Conservation (phyloP, 2,113 vertebrate genomes). For the Chlorodrepanis virens region DNA sequence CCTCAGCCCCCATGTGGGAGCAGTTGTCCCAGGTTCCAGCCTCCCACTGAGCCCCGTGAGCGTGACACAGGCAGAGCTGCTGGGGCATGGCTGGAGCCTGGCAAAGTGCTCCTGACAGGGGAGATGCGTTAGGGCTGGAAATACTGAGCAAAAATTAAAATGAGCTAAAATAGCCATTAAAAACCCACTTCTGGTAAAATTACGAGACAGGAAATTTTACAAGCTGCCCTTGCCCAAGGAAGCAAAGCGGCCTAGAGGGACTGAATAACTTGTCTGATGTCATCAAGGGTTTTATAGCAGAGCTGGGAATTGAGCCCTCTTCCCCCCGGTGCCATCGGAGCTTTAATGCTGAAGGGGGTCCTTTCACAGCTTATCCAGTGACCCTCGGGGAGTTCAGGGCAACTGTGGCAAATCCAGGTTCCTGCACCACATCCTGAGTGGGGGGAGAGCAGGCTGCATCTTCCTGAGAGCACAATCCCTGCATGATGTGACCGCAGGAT, state of each 20-base stretch:
- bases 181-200: neutral
- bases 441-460: neutral
- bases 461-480: neutral
- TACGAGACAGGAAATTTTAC: neutral
- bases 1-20: neutral
- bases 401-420: neutral
- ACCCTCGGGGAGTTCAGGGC: neutral
- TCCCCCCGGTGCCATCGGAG: neutral
- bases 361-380: conserved; percentile 17
- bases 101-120: neutral
- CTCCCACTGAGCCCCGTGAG: neutral
- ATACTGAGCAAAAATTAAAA: neutral
- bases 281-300: neutral
- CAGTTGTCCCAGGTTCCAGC: neutral
- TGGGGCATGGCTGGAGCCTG: neutral
- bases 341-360: neutral
- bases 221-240: neutral
- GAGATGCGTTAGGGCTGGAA: neutral
- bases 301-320: neutral
- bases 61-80: neutral
- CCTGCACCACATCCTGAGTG: neutral
- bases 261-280: neutral
- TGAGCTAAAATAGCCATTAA: neutral
- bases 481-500: neutral
- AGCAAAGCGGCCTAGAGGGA: neutral